Conservation (phyloP, 2,113 vertebrate species). For the Pseudorectes ferrugineus region DNA sequence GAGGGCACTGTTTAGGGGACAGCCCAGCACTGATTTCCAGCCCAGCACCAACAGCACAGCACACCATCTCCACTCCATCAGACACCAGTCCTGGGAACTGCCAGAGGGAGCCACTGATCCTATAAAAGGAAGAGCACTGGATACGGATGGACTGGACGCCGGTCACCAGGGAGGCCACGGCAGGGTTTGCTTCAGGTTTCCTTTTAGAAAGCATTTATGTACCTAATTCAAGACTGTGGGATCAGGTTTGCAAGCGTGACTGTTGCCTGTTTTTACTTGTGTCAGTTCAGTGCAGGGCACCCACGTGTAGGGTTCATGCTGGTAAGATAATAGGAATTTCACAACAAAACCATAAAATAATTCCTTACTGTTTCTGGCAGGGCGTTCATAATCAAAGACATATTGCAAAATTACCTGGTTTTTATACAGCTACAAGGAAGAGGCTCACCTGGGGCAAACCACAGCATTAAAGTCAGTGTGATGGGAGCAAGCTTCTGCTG, state of each 20-base stretch:
- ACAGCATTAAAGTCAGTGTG: background rate
- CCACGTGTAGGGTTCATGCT: accelerated
- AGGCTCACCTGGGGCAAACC: background rate
- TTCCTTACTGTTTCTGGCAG: background rate
- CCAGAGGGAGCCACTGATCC: background rate
- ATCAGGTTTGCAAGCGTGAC: background rate
- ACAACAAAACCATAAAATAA: background rate
- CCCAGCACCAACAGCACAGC: background rate
- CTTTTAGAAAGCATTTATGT: background rate
- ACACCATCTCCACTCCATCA: background rate
- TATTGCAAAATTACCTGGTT: background rate
- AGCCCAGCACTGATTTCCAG: background rate
- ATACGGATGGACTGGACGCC: accelerated
- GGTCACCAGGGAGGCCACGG: background rate
- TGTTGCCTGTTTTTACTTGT: background rate
- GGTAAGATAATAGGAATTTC: background rate
- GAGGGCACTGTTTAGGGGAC: background rate
- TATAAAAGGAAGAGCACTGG: background rate
- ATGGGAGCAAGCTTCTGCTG: background rate
- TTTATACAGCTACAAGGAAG: background rate
- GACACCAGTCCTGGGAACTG: background rate
- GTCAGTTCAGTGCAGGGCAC: background rate
- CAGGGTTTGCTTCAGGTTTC: background rate
- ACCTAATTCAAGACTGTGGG: background rate
- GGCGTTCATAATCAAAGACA: background rate